Conservation (phyloP, 2,113 vertebrate species). For the Otocyon megalotis region DNA sequence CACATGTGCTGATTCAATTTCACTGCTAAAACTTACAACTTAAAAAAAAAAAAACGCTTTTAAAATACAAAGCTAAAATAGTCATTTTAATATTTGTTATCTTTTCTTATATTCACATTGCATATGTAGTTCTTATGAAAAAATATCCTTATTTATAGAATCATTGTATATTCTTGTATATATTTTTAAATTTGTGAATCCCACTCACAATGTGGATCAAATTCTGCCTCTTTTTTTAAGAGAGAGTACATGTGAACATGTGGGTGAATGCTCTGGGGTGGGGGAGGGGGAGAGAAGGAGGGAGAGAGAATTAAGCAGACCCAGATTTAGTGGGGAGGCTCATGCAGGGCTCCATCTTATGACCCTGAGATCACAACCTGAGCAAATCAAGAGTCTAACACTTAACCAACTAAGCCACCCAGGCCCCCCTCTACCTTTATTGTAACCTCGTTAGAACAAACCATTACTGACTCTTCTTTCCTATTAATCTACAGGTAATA, state of each 20-base stretch:
- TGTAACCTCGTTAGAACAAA: background rate
- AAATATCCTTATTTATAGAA: background rate
- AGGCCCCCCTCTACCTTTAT: background rate
- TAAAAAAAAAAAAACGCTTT: background rate
- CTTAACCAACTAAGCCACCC: background rate
- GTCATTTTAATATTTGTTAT: background rate
- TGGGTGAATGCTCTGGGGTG: background rate
- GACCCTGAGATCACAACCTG: background rate
- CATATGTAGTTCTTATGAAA: background rate
- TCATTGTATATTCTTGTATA: background rate
- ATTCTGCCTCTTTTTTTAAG: background rate
- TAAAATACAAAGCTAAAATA: background rate
- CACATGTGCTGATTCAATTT: background rate
- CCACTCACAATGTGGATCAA: background rate
- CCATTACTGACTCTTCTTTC: background rate
- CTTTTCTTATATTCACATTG: background rate
- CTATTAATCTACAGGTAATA: too few relatives aligned
- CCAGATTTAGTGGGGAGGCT: background rate
- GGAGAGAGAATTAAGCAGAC: background rate
- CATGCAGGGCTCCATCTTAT: background rate
- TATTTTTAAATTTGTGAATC: background rate
- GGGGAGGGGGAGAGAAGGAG: background rate
- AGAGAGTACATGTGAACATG: background rate
- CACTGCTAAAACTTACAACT: background rate
- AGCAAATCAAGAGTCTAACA: background rate